Evolutionary conservation across 2,888 invertebrate genomes (phyloP).

Genomic region (Flabesymbios commensalis): DNA sequence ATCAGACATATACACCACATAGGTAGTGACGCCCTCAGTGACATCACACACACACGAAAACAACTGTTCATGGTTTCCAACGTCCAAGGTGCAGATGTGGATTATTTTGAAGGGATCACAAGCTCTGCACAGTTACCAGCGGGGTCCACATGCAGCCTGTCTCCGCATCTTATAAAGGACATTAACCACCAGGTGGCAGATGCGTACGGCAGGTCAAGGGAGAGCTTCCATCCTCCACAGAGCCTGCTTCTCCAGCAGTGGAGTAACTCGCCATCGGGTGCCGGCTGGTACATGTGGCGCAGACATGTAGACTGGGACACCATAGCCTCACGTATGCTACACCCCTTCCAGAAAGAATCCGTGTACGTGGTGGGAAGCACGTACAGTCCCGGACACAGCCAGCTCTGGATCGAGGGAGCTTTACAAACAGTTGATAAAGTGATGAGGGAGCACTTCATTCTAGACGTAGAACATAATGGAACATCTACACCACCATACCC

Average conservation of each 20-base stretch:
- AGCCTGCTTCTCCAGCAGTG: constrained; percentile 11
- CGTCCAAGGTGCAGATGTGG: background rate
- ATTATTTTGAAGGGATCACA: background rate
- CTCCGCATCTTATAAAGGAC: background rate
- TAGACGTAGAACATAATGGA: too few species aligned
- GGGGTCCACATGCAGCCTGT: background rate
- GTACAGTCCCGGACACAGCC: constrained; percentile 19
- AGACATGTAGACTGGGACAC: constrained; percentile 13
- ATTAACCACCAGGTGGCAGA: background rate
- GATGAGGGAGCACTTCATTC: background rate
- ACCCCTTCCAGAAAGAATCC: constrained; percentile 8
- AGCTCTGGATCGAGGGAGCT: constrained; percentile 24
- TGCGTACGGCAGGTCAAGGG: background rate
- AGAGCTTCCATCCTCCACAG: background rate
- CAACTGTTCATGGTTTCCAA: constrained; percentile 3
- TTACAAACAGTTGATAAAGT: constrained; percentile 19
- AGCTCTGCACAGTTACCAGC: background rate
- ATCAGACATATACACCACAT: constrained; percentile 1
- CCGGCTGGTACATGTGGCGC: constrained; percentile 22
- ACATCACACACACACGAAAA: background rate
- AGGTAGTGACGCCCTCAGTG: background rate
- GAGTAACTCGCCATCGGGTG: background rate
- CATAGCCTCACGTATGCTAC: constrained; percentile 1
- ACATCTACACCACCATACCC: too few species aligned
- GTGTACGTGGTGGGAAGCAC: constrained; percentile 19